These are phyloP conservation scores for Tonatia bakeri DNA, from an alignment of 2,113 vertebrate species.

Conservation along the genomic window DNA sequence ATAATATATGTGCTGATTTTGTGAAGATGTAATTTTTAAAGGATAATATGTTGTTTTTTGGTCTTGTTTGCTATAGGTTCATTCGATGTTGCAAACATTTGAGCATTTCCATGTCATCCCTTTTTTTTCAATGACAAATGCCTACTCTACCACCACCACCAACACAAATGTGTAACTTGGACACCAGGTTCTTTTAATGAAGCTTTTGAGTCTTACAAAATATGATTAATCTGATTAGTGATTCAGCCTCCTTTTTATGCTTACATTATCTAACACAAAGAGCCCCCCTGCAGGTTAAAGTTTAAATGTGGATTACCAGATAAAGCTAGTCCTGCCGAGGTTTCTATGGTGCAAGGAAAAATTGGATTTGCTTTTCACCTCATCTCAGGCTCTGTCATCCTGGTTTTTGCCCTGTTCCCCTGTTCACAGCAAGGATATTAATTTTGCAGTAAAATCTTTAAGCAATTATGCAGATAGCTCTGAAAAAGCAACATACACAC, in stretches of 20 bases:
- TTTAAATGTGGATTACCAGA: constrained; percentile 99
- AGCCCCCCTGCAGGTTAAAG: constrained; percentile 99
- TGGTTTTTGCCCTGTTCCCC: constrained; percentile 84
- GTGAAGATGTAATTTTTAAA: constrained; percentile 46
- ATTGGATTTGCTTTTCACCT: constrained; percentile 91
- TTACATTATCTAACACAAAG: constrained; percentile 99
- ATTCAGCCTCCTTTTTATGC: constrained; percentile 94
- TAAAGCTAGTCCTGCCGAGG: constrained; percentile 95
- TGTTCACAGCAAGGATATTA: constrained; percentile 91
- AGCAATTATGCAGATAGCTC: constrained; percentile 97
- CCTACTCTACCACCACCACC: constrained; percentile 56
- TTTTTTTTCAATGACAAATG: constrained; percentile 72
- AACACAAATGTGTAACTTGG: constrained; percentile 84
- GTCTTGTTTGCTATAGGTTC: constrained; percentile 62
- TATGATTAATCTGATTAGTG: constrained; percentile 99
- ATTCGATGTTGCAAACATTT: constrained; percentile 67
- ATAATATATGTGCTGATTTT: neutral
- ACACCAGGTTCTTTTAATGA: constrained; percentile 90
- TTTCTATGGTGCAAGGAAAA: constrained; percentile 91
- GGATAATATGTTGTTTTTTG: constrained; percentile 55
- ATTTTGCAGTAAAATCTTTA: constrained; percentile 96
- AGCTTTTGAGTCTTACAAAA: constrained; percentile 92
- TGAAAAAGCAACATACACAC: constrained; percentile 90
- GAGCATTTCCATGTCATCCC: constrained; percentile 72
- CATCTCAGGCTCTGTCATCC: constrained; percentile 90